phyloP scores from a whole-genome alignment of 2,113 vertebrate species.

The Alligator mississippiensis region DNA sequence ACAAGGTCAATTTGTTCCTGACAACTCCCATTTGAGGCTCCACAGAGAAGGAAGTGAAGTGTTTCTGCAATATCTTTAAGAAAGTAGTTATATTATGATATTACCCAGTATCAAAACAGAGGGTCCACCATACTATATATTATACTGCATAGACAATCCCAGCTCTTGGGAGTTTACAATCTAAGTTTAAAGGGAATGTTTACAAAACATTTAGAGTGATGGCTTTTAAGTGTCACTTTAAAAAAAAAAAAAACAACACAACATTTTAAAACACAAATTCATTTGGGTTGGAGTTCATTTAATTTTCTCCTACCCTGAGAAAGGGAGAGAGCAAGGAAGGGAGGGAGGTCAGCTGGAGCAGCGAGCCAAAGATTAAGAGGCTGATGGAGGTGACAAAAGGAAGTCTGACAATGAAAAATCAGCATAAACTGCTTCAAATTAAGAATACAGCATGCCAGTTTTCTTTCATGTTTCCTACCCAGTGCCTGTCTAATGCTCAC shows the following conservation, averaged over 20 bases:
- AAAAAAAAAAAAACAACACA: background rate
- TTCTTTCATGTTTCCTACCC: background rate
- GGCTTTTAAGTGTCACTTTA: background rate
- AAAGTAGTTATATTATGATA: conserved; percentile 26
- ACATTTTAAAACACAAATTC: too few species aligned
- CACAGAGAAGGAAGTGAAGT: conserved; percentile 95
- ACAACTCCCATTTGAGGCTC: conserved; percentile 96
- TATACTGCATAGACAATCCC: background rate
- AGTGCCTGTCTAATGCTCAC: background rate
- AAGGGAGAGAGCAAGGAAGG: background rate
- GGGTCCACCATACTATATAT: background rate
- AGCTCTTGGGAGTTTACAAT: background rate
- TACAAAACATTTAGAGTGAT: background rate
- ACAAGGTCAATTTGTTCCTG: conserved; percentile 99
- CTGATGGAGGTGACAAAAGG: background rate
- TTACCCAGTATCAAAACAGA: background rate
- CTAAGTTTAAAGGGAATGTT: background rate
- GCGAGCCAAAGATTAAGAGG: background rate
- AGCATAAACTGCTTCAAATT: too few species aligned
- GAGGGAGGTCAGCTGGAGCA: background rate
- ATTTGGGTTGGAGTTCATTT: too few species aligned
- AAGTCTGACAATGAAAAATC: background rate
- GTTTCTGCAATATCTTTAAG: conserved; percentile 97
- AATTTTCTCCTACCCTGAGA: too few species aligned
- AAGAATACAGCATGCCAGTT: background rate